These are phyloP conservation scores for Oreochromis grahami DNA, from an alignment of 2,797 vertebrate genomes.

Conservation along the genomic window DNA sequence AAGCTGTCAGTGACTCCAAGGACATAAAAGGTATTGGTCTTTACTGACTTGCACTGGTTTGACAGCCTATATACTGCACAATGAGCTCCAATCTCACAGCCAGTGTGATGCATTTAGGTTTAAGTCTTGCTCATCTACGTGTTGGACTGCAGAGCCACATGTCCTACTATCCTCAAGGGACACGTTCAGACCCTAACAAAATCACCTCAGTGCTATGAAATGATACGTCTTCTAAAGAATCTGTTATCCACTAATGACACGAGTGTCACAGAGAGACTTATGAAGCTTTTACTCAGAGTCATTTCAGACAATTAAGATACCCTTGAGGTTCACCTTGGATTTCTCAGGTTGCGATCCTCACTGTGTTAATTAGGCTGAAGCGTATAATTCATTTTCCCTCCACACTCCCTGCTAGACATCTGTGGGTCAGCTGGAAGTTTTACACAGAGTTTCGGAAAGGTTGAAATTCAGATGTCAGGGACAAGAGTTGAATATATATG, in stretches of 20 bases:
- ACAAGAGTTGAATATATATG: not conserved
- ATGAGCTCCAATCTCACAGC: not conserved
- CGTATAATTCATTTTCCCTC: conserved; percentile 16
- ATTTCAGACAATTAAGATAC: conserved; percentile 10
- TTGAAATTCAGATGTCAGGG: conserved; percentile 27
- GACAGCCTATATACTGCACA: not conserved
- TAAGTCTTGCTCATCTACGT: not conserved
- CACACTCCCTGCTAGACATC: not conserved
- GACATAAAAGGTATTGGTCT: not conserved
- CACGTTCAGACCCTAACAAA: not conserved
- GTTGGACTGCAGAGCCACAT: not conserved
- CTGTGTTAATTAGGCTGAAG: conserved; percentile 1
- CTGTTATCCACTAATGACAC: conserved; percentile 21
- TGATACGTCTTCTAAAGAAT: conserved; percentile 25
- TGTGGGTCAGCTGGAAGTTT: conserved; percentile 15
- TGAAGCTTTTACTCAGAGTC: not conserved
- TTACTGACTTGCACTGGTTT: not conserved
- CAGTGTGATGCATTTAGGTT: not conserved
- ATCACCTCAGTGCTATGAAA: not conserved
- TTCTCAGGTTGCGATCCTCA: not conserved
- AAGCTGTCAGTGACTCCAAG: not conserved
- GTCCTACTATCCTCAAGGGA: not conserved
- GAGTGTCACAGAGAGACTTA: not conserved
- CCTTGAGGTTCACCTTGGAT: conserved; percentile 28
- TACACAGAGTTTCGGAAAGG: conserved; percentile 6